Evolutionary conservation across 2,888 invertebrate genomes (phyloP).

Genomic region (Harpalus rufipes): DNA sequence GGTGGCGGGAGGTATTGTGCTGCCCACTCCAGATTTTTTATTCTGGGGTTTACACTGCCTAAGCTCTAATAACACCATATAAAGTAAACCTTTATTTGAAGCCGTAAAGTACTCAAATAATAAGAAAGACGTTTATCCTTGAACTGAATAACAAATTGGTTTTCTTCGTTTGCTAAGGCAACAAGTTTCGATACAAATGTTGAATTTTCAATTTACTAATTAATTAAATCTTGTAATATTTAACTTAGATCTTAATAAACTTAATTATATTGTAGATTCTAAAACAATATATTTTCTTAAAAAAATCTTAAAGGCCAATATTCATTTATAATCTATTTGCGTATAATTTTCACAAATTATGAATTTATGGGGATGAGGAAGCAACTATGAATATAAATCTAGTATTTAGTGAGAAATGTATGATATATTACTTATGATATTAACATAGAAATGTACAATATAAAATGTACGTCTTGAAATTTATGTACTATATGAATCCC

Average conservation of each 20-base stretch:
- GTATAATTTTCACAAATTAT: background rate
- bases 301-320: background rate
- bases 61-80: too few species aligned
- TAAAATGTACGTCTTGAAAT: background rate
- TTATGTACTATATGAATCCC: background rate
- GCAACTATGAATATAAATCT: background rate
- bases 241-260: background rate
- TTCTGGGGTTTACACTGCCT: too few species aligned
- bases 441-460: background rate
- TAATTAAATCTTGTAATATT: background rate
- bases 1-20: too few species aligned
- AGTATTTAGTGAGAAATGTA: background rate
- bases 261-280: background rate
- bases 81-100: too few species aligned
- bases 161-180: background rate
- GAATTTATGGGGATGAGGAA: background rate
- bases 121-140: background rate
- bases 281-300: background rate
- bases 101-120: background rate
- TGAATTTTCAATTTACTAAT: background rate
- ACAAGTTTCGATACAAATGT: background rate
- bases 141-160: background rate
- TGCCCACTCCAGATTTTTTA: too few species aligned
- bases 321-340: background rate
- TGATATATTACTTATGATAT: background rate